These are phyloP conservation scores for Cynopterus brachyotis DNA, from an alignment of 2,113 vertebrate species.

Conservation along the genomic window DNA sequence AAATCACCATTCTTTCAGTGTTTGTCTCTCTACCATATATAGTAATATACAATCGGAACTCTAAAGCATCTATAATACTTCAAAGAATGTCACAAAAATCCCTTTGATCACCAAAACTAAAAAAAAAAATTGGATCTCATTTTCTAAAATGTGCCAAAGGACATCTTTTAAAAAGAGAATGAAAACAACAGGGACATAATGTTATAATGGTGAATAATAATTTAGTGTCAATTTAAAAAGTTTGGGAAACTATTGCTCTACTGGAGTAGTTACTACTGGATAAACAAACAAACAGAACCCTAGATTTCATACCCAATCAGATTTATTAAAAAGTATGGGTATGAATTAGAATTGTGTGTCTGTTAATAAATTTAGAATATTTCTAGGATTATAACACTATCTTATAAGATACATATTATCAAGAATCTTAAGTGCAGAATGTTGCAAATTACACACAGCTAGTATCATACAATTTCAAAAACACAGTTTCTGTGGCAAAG, in stretches of 20 bases:
- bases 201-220: background rate
- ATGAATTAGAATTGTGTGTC: background rate
- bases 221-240: background rate
- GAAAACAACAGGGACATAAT: background rate
- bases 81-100: conserved; percentile 17
- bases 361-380: background rate
- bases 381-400: background rate
- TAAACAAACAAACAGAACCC: background rate
- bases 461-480: conserved; percentile 35
- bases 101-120: background rate
- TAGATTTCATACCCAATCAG: background rate
- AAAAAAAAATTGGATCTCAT: background rate
- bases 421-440: conserved; percentile 8
- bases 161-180: background rate
- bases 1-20: conserved; percentile 12
- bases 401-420: background rate
- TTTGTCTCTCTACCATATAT: background rate
- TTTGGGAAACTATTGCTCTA: background rate
- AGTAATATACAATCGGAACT: background rate
- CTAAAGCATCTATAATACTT: background rate
- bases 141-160: conserved; percentile 8
- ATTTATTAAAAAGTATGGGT: background rate
- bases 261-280: background rate
- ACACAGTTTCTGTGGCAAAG: conserved; percentile 46
- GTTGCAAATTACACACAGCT: conserved; percentile 11